phyloP scores from a whole-genome alignment of 2,888 invertebrate species.

The Hyppa rectilinea region DNA sequence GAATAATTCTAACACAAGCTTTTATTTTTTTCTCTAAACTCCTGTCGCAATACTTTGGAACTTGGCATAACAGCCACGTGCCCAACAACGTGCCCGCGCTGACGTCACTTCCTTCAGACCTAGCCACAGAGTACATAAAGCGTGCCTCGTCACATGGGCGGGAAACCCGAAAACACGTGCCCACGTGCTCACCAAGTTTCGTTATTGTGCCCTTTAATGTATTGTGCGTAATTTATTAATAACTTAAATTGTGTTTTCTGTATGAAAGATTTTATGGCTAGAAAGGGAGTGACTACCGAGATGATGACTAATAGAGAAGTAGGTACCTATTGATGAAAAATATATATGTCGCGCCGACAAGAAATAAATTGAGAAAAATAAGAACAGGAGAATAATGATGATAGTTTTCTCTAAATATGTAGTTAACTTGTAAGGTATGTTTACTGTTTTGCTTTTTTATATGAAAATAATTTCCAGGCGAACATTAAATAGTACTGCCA shows the following conservation, averaged over 20 bases:
- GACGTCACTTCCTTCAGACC: background rate
- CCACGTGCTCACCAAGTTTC: conserved; percentile 17
- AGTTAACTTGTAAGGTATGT: no score
- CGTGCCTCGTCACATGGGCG: background rate
- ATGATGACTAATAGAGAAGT: no score
- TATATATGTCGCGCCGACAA: no score
- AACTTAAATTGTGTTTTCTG: no score
- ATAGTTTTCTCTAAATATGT: no score
- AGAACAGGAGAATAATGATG: no score
- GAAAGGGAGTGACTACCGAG: no score
- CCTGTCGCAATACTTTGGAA: conserved; percentile 6
- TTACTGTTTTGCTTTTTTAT: no score
- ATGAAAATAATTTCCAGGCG: no score
- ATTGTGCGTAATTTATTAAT: background rate
- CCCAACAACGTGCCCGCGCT: conserved; percentile 17
- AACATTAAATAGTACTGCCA: background rate
- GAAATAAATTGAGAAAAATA: no score
- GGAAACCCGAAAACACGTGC: conserved; percentile 27
- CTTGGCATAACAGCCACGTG: conserved; percentile 22
- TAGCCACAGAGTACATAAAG: conserved; percentile 14
- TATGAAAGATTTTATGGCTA: no score
- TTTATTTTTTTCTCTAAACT: background rate
- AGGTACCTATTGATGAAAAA: no score
- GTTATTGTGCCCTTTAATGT: background rate
- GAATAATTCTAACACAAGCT: background rate